A percentile compares a stretch with the other conserved stretches of the same genome.
These are phyloP conservation scores for Ctenodactylus gundi DNA, from an alignment of 2,113 vertebrate genomes.

Conservation along the genomic window DNA sequence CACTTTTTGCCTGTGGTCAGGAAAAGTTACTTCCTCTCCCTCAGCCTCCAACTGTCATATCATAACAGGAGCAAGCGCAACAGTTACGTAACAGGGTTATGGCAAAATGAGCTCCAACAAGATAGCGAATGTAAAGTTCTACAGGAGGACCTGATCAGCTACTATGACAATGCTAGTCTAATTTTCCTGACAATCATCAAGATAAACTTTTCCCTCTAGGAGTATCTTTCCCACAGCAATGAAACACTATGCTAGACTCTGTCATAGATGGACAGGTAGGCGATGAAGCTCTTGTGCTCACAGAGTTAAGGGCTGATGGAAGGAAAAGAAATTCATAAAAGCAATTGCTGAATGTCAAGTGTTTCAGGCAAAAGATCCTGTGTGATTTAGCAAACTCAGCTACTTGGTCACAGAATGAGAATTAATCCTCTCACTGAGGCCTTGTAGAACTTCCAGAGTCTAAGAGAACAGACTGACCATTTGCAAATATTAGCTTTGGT, in stretches of 20 bases:
- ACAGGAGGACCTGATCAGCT: neutral
- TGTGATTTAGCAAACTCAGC: neutral
- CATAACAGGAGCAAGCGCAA: neutral
- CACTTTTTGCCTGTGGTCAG: neutral
- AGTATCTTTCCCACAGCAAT: neutral
- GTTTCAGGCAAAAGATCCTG: neutral
- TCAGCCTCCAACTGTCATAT: neutral
- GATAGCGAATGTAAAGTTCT: neutral
- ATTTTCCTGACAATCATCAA: neutral
- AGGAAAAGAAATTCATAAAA: slow-evolving; percentile 3
- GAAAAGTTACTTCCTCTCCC: neutral
- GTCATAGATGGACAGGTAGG: neutral
- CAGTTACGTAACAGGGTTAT: neutral
- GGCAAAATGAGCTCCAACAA: neutral
- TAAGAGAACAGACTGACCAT: neutral
- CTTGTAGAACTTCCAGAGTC: neutral
- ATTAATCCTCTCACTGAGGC: neutral
- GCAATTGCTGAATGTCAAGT: neutral
- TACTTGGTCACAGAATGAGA: neutral
- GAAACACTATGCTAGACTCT: neutral
- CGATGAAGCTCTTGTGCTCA: neutral
- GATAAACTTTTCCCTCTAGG: neutral
- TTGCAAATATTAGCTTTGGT: neutral
- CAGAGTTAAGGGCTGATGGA: neutral
- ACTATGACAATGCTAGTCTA: neutral